These are phyloP conservation scores for human DNA, from an alignment of 2,113 vertebrate species.

Conservation along the genomic window GRCh38 chr20:18591501-18592000, in stretches of 20 bases:
- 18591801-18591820: neutral
- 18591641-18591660: neutral
- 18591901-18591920: neutral
- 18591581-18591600: neutral
- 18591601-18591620: neutral
- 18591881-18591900: neutral
- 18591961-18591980: neutral
- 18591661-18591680: neutral
- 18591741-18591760: constrained; percentile 2
- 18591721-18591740: neutral
- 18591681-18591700: neutral
- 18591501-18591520: neutral
- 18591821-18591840: neutral
- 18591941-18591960: neutral
- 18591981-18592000: neutral
- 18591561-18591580: neutral
- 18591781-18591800: constrained; percentile 23
- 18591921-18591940: neutral
- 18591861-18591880: constrained; percentile 32
- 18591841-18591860: neutral
- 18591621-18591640: neutral
- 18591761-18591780: constrained; percentile 12
- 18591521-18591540: neutral
- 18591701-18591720: constrained; percentile 11
- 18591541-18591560: constrained; percentile 21